Base-by-base conservation (phyloP, 2,797 vertebrate species). In the Alca torda region DNA sequence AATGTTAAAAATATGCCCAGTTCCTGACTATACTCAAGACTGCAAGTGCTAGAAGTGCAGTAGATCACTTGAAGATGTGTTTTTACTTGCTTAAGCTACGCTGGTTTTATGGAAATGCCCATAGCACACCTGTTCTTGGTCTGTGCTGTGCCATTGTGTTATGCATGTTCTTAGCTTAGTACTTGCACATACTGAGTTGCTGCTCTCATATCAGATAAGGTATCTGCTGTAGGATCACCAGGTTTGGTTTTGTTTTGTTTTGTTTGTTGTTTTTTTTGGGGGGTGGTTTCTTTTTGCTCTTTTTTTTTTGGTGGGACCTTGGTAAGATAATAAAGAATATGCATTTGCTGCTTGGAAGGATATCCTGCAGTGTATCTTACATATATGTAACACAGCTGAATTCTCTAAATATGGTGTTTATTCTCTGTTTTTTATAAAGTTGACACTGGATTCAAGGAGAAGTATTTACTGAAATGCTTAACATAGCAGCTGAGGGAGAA, bases 71-170 rank as follows among this genome's bases (percentile, higher is more conserved):
- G 11, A 39, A 72, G 33, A 56, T 50, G 4, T 16, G 12, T 41
- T 63, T 33, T 41, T 81, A 8, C 33, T 50, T 92, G 18, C 53
- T 53, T 68, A 28, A 60, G 13, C 45, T 57, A 6, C 8, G 15
- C 14, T 63, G 37, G 8, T 78, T 84, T 69, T 90, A 31, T 76
- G 54, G 63, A 74, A 57, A 13, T 64, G 33, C 26, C 16, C 5
- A 3, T n/a, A 48, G 7, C 30, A 31, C 0, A 4, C 33, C 1
- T 31, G 12, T 20, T 69, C n/a, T 60, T 0, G 0, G 39, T 50
- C 46, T 88, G 74, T 7, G 5, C 77, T 30, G 8, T 37, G n/a
- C 45, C 57, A 6, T 20, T 70, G 16, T 15, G 16, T 68, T 68
- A 65, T 6, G 15, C 6, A 0, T 59, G 3, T 70, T 69, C 39